Evolutionary conservation across 1,140 invertebrate genomes (phyloP).

Genomic region (Leucophenga varia): DNA sequence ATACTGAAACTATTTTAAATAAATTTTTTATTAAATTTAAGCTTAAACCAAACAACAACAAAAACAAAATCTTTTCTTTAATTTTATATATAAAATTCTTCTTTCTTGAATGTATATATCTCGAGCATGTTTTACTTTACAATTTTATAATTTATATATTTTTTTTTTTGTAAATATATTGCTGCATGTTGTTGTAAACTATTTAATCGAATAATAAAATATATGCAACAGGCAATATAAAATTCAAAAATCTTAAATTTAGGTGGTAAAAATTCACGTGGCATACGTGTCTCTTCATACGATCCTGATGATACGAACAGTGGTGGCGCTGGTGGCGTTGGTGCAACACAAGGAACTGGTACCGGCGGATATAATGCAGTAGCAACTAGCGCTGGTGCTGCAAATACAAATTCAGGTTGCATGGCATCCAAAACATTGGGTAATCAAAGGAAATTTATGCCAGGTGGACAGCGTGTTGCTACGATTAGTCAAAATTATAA

Average conservation of each 20-base stretch:
- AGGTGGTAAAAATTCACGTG: conserved; percentile 67
- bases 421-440: conserved; percentile 55
- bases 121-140: conserved; percentile 24
- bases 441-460: conserved; percentile 58
- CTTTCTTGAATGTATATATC: conserved; percentile 25
- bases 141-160: too few relatives aligned
- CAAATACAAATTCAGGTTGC: conserved; percentile 23
- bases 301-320: conserved; percentile 67
- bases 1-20: conserved; percentile 31
- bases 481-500: conserved; percentile 85
- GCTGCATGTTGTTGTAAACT: too few relatives aligned
- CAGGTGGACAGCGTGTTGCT: conserved; percentile 67
- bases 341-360: conserved; percentile 8
- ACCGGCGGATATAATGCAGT: conserved; percentile 50
- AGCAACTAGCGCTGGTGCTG: conserved; percentile 33
- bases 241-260: conserved; percentile 17
- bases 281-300: conserved; percentile 66
- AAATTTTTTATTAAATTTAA: conserved; percentile 47
- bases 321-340: conserved; percentile 32
- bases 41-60: conserved; percentile 32
- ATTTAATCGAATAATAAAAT: too few relatives aligned
- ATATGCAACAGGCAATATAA: too few relatives aligned
- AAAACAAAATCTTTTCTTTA: too few relatives aligned
- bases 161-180: too few relatives aligned
- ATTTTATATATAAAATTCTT: conserved; percentile 2